Conservation (phyloP, 2,113 vertebrate species). For the Formicarius rufipectus region DNA sequence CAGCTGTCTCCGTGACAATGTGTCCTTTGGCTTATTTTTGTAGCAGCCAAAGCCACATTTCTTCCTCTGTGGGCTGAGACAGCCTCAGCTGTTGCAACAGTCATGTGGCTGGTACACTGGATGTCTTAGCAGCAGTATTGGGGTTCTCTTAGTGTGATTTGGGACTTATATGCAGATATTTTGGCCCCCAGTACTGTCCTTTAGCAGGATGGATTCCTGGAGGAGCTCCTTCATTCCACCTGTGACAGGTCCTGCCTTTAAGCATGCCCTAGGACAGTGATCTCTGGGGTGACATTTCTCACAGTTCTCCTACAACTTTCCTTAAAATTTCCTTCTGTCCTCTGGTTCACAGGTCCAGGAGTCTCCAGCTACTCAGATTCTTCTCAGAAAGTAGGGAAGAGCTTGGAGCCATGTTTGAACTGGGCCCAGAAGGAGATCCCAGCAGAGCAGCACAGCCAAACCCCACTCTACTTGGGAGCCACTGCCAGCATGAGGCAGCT, state of each 20-base stretch:
- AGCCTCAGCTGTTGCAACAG: background rate
- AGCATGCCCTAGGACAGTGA: background rate
- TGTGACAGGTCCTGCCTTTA: background rate
- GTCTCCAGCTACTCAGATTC: background rate
- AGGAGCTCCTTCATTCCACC: background rate
- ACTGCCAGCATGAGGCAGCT: background rate
- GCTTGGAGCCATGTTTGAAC: slow-evolving; percentile 43
- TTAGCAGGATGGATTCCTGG: background rate
- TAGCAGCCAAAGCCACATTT: background rate
- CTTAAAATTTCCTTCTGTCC: background rate
- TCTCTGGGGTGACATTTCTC: background rate
- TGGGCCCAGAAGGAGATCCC: slow-evolving; percentile 33
- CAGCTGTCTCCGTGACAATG: background rate
- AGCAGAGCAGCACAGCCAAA: slow-evolving; percentile 46
- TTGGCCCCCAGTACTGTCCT: background rate
- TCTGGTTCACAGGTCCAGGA: background rate
- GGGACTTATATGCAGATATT: background rate
- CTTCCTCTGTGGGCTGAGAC: background rate
- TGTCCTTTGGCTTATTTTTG: background rate
- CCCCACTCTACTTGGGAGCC: slow-evolving; percentile 35
- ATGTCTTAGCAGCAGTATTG: background rate
- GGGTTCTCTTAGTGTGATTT: background rate
- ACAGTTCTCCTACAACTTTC: background rate
- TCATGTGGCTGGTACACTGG: background rate
- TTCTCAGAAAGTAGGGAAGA: slow-evolving; percentile 21